Evolutionary conservation across 2,113 vertebrate species (phyloP), one percentile per base, ranked within the genome.

Genomic region (Ctenodactylus gundi): DNA sequence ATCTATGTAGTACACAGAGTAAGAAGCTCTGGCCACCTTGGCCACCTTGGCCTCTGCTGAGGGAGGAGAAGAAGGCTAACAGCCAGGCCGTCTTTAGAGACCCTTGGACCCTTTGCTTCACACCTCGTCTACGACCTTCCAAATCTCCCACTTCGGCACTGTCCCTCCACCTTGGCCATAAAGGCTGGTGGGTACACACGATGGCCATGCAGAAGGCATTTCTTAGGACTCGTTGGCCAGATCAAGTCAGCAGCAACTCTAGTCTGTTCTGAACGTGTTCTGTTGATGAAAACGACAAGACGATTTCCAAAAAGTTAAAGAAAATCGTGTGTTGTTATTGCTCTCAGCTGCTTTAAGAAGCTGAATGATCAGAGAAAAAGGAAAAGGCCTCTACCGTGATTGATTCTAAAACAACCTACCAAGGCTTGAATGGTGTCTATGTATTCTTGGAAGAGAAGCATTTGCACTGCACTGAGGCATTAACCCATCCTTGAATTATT

Each of bases 61-160:
- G 0, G 76, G 94, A 91, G 90, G n/a, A 62, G 0, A 2, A 78
- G 76, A 75, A 91, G 84, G 77, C 65, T 6, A 2, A 73, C 0
- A 2, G 82, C 86, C 78, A 80, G 78, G 89, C 92, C 80, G 95
- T 94, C 95, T 82, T 36, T 1, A 94, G 90, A 84, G 81, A 85
- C 58, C 23, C 34, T 36, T 8, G 31, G 27, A 57, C 18, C 65
- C 64, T 73, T 51, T 72, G 67, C 2, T 36, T 77, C 31, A n/a
- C 36, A 11, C 41, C 55, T 15, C 31, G 36, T n/a, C 3, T 25
- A 80, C 44, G n/a, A 78, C 44, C 51, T n/a, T n/a, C n/a, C n/a
- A n/a, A n/a, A n/a, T n/a, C n/a, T n/a, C n/a, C n/a, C n/a, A n/a
- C n/a, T n/a, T n/a, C n/a, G n/a, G n/a, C n/a, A n/a, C 11, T 68